These are phyloP conservation scores for Scaptomyza flava DNA, from an alignment of 2,888 invertebrate genomes.

Conservation along the genomic window DNA sequence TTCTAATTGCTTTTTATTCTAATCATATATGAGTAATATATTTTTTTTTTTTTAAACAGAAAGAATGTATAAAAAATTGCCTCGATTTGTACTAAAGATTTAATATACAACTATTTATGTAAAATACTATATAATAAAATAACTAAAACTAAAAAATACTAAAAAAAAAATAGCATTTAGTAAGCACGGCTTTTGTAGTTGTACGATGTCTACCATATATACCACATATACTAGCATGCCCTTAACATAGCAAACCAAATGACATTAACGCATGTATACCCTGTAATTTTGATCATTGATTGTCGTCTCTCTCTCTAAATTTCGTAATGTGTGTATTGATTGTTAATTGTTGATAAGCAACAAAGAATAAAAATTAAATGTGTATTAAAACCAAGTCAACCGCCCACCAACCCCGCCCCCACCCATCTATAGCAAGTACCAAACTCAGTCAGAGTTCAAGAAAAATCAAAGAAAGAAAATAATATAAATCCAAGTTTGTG, in stretches of 20 bases:
- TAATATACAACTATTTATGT: conserved; percentile 59
- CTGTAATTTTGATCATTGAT: conserved; percentile 12
- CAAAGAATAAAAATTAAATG: neutral
- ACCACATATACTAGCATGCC: conserved; percentile 25
- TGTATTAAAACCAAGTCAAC: too few species aligned
- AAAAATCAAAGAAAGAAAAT: neutral
- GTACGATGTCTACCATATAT: conserved; percentile 52
- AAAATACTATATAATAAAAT: conserved; percentile 14
- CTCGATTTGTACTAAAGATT: conserved; percentile 75
- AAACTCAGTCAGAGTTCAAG: too few species aligned
- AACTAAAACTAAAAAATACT: conserved; percentile 3
- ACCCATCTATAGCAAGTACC: too few species aligned
- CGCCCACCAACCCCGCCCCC: too few species aligned
- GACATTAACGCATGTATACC: neutral
- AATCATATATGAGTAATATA: conserved; percentile 11
- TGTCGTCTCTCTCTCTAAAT: conserved; percentile 19
- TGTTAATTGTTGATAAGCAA: conserved; percentile 19
- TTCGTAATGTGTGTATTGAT: conserved; percentile 9
- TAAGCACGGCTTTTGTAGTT: conserved; percentile 58
- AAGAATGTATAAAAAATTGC: conserved; percentile 50
- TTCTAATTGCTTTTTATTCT: conserved; percentile 39
- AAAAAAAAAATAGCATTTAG: conserved; percentile 46
- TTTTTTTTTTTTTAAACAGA: conserved; percentile 11
- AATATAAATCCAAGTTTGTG: conserved; percentile 34
- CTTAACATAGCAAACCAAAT: conserved; percentile 7